A percentile compares a stretch with the other conserved stretches of the same genome.
These are phyloP conservation scores for Pheosia gnoma DNA, from an alignment of 2,888 invertebrate genomes.

Conservation along the genomic window DNA sequence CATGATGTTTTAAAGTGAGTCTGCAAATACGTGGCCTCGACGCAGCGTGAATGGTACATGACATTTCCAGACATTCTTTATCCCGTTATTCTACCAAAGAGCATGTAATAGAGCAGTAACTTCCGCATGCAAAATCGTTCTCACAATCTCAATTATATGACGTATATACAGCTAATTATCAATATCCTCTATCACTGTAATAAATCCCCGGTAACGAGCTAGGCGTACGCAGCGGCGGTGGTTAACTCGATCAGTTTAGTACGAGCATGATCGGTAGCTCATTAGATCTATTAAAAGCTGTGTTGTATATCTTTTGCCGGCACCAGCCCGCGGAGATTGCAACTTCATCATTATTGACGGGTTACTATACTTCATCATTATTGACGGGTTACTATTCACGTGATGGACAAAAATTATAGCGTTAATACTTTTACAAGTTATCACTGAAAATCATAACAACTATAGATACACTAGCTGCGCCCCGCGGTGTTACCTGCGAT, in stretches of 20 bases:
- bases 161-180: background rate
- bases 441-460: no score
- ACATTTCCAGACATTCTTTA: background rate
- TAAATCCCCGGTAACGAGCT: background rate
- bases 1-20: no score
- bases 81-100: background rate
- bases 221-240: background rate
- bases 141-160: background rate
- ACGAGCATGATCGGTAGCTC: background rate
- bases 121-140: background rate
- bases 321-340: background rate
- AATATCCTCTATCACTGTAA: background rate
- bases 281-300: background rate
- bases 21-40: no score
- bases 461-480: no score
- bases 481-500: no score
- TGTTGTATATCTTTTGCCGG: background rate
- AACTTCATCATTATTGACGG: constrained; percentile 1
- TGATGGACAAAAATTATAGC: background rate
- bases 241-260: background rate
- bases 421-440: no score
- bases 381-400: background rate
- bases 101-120: background rate
- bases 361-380: background rate
- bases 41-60: no score